Evolutionary conservation across 2,113 vertebrate species (phyloP).

Genomic region (Puffinus mauretanicus): DNA sequence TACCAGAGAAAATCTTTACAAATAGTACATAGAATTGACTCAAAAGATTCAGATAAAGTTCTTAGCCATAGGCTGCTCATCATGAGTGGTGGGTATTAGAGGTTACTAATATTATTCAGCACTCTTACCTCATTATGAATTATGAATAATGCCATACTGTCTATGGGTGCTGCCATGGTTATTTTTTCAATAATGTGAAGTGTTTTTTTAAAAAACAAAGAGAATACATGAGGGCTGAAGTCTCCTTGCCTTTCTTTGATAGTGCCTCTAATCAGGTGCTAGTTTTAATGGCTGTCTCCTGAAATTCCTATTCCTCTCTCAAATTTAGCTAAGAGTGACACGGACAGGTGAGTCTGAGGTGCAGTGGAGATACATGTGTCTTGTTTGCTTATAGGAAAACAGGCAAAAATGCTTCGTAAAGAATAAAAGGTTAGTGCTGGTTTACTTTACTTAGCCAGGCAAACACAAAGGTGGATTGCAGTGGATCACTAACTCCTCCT

Average conservation of each 20-base stretch:
- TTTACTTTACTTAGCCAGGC: not conserved
- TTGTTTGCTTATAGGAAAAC: not conserved
- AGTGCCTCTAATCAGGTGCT: not conserved
- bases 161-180: not conserved
- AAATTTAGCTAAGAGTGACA: not conserved
- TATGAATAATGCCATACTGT: not conserved
- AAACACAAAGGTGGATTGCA: not conserved
- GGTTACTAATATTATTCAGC: not conserved
- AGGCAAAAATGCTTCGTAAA: not conserved
- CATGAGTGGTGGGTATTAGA: not conserved
- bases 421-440: not conserved
- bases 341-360: not conserved
- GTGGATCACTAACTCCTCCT: not conserved
- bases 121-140: not conserved
- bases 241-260: not conserved
- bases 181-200: not conserved
- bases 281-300: not conserved
- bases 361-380: accelerated
- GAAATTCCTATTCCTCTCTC: not conserved
- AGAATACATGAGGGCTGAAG: not conserved
- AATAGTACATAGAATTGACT: not conserved
- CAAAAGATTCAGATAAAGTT: not conserved
- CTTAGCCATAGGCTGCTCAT: not conserved
- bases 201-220: not conserved
- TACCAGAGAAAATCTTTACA: not conserved